These are phyloP conservation scores for Actinostola sp. DNA, from an alignment of 92 coral and sea anemone species.

Conservation along the genomic window DNA sequence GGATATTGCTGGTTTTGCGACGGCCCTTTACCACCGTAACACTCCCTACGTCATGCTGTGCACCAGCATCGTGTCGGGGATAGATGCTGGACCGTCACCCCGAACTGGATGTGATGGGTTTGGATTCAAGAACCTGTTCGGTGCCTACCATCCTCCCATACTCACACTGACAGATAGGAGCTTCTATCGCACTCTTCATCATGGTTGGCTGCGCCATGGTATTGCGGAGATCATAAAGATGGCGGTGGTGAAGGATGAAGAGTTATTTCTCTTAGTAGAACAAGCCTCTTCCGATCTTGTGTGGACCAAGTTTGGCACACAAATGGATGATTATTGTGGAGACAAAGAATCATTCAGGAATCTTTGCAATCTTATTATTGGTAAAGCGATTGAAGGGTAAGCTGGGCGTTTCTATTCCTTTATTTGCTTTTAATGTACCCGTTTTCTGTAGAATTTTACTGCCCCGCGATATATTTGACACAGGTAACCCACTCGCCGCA, in stretches of 20 bases:
- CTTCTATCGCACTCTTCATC: conserved; percentile 58
- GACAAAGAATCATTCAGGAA: conserved; percentile 41
- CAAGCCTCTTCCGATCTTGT: conserved; percentile 33
- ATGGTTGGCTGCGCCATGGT: conserved; percentile 69
- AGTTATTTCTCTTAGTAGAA: conserved; percentile 52
- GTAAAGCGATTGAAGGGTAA: conserved; percentile 71
- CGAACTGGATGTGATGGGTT: conserved; percentile 77
- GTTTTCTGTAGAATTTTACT: neutral
- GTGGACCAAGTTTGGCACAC: conserved; percentile 71
- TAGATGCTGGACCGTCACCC: conserved; percentile 75
- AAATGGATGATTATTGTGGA: conserved; percentile 41
- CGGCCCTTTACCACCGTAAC: conserved; percentile 70
- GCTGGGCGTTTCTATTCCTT: neutral
- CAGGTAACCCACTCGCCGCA: neutral
- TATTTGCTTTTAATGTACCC: neutral
- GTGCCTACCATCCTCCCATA: conserved; percentile 73
- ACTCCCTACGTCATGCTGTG: conserved; percentile 77
- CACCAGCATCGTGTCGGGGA: conserved; percentile 67
- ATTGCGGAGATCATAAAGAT: conserved; percentile 74
- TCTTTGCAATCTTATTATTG: conserved; percentile 61
- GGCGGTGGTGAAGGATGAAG: conserved; percentile 69
- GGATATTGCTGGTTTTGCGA: conserved; percentile 67
- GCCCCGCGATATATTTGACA: neutral
- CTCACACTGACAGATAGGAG: conserved; percentile 62
- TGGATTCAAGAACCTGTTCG: conserved; percentile 71